Evolutionary conservation across 2,113 vertebrate genomes (phyloP), one percentile per base, ranked within the genome.

Genomic region (Antigone vipio): DNA sequence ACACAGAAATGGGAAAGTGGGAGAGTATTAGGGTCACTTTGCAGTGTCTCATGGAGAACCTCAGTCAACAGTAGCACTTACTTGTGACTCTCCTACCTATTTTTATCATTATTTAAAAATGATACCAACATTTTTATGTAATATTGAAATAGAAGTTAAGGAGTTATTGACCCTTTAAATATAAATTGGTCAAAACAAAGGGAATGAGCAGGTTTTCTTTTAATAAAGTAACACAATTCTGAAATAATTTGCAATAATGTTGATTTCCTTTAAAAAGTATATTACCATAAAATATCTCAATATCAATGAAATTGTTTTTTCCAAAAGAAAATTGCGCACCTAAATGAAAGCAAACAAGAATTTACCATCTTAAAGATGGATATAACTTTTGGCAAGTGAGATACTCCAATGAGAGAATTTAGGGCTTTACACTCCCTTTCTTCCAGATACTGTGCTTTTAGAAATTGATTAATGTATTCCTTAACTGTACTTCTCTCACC

Each of bases 161-260:
- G 5, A 27, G 13, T 67, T 42, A 59, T 5, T 59, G 10, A 50
- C 0, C 3, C 27, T 67, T 81, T 45, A 50, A 74, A 26, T 67
- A 52, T 12, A 77, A 84, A 73, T 2, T 26, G 2, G 9, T 58
- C 27, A 35, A 74, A 85, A 9, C 1, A 85, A 80, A 84, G 4
- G 1, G 4, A 66, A 77, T 2, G 0, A 26, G 9, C 77, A 15
- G 1, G 2, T 18, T 23, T 1, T 12, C 34, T 44, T 24, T 49
- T 21, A 40, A 11, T 23, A 12, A 71, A 69, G 6, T 15, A 75
- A 50, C 1, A 24, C 5, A 13, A 30, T 42, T 82, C 52, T 66
- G 20, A 74, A 63, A 80, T 34, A 76, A 64, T 19, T 40, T 63
- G 6, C 32, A 71, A 45, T 52, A 64, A 42, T 38, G 6, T 1